Evolutionary conservation across 2,888 invertebrate genomes (phyloP), one percentile per base, ranked within the genome.

Genomic region (Chrysolina americana): DNA sequence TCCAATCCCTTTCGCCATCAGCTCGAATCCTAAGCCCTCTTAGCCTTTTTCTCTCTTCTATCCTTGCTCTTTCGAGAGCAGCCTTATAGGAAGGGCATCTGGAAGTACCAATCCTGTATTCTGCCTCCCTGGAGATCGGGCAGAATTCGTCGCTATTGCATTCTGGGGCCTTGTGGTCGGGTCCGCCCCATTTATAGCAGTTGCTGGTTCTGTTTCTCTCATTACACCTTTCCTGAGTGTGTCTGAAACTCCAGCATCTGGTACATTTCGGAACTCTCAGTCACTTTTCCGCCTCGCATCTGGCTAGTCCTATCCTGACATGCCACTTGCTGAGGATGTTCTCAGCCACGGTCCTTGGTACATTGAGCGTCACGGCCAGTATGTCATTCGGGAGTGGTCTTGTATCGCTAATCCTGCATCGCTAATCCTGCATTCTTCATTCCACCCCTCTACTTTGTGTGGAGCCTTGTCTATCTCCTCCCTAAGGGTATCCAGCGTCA

Each of bases 31-130:
- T 28, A 28, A 17, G 9, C 8, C 8, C n/a, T 19, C 19, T 17
- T 5, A 50, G 28, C 5, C 28, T 28, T 50, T 19, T 1, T 17
- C 19, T 19, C 2, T 50, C 50, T 50, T 1, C 19, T 59, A 13
- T 59, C 23, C 28, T 21, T 59, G 28, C 41, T 59, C 41, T 41
- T 17, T 17, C 56, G 19, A 41, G 56, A 36, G 13, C 56, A 21
- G n/a, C 10, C 68, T 68, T 68, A n/a, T n/a, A 68, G 44, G 2
- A 36, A 17, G 23, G 63, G 28, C 70, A 62, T 23, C 47, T 41
- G 47, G 17, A 62, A n/a, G 63, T 47, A 17, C 64, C 65, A 2
- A n/a, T 21, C 15, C 28, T 48, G 50, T 70, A 64, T 17, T 47
- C 70, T 41, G 23, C 19, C 15, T 2, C 15, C 19, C 36, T 23